phyloP scores from a whole-genome alignment of 2,113 vertebrate species.

The Catharus fuscescens region DNA sequence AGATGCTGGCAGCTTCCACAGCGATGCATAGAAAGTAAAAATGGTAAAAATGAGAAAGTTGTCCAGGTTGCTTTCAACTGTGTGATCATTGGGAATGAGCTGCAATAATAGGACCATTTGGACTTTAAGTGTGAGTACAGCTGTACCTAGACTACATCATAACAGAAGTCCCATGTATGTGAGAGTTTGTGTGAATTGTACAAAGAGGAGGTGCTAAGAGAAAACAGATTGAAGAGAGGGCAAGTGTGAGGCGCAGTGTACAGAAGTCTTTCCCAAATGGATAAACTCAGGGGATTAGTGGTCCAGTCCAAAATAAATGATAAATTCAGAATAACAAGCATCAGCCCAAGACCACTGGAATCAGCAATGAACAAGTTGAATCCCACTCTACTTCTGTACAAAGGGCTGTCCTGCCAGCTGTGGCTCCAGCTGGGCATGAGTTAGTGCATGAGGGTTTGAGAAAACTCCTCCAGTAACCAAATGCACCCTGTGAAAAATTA shows the following conservation, averaged over 20 bases:
- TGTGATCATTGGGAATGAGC: not conserved
- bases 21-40: not conserved
- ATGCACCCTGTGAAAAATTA: not conserved
- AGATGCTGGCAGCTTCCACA: not conserved
- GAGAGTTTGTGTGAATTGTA: not conserved
- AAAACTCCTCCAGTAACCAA: not conserved
- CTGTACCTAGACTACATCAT: not conserved
- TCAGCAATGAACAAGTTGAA: not conserved
- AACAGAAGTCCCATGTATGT: rapidly evolving
- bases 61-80: not conserved
- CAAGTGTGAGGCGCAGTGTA: not conserved
- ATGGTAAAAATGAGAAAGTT: not conserved
- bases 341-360: not conserved
- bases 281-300: not conserved
- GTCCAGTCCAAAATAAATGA: not conserved
- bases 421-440: not conserved
- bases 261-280: not conserved
- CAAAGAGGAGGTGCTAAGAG: not conserved
- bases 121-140: not conserved
- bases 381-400: not conserved
- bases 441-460: not conserved
- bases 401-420: not conserved
- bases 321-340: not conserved
- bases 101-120: not conserved
- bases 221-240: not conserved